These are phyloP conservation scores for Caenorhabditis imperialis DNA, from an alignment of 2,888 invertebrate species.

Conservation along the genomic window DNA sequence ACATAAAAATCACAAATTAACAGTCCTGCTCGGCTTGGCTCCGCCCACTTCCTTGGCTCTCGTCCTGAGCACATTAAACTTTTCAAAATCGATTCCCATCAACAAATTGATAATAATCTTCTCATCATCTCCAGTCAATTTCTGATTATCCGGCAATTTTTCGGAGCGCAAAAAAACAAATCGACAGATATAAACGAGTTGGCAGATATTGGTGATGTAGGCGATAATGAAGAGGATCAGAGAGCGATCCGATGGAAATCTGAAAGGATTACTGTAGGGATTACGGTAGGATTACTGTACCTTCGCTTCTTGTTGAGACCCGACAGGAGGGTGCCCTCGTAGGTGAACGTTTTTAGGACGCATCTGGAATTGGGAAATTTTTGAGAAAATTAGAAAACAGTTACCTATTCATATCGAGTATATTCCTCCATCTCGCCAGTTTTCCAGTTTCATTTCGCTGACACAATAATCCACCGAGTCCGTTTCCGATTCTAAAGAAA, in stretches of 20 bases:
- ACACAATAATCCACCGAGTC: slow-evolving; percentile 37
- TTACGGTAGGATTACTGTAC: slow-evolving; percentile 1
- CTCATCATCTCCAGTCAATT: slow-evolving; percentile 49
- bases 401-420: slow-evolving; percentile 52
- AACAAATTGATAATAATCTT: slow-evolving; percentile 49
- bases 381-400: background rate
- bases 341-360: slow-evolving; percentile 40
- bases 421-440: slow-evolving; percentile 46
- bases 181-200: slow-evolving; percentile 37
- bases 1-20: slow-evolving; percentile 37
- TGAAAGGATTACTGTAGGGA: slow-evolving; percentile 1
- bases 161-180: slow-evolving; percentile 17
- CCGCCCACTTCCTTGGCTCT: slow-evolving; percentile 18
- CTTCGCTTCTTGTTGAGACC: slow-evolving; percentile 43
- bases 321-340: slow-evolving; percentile 40
- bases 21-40: slow-evolving; percentile 41
- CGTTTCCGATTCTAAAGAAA: slow-evolving; percentile 38
- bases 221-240: slow-evolving; percentile 45
- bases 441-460: slow-evolving; percentile 49
- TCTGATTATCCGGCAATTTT: slow-evolving; percentile 12
- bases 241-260: slow-evolving; percentile 48
- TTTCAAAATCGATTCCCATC: slow-evolving; percentile 57
- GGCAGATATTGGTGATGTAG: slow-evolving; percentile 45
- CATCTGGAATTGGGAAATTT: slow-evolving; percentile 23
- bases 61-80: slow-evolving; percentile 39